phyloP scores from a whole-genome alignment of 1,140 invertebrate genomes.

The Zaprionus tsacasi region DNA sequence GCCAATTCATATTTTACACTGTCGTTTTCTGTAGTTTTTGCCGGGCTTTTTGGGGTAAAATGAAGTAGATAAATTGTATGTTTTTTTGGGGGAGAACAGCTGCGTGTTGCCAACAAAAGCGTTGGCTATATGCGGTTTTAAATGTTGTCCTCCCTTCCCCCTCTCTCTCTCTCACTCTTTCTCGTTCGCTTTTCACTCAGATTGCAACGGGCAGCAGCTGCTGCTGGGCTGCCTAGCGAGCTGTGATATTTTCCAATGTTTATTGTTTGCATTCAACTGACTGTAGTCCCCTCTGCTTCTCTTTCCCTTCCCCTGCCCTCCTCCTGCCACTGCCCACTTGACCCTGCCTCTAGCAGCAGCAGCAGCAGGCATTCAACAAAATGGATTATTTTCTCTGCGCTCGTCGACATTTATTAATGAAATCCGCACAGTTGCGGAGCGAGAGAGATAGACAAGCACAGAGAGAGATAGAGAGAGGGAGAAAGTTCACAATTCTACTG shows the following conservation, averaged over 20 bases:
- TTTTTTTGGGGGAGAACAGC: conserved; percentile 27
- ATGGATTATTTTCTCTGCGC: conserved; percentile 68
- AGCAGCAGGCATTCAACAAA: conserved; percentile 48
- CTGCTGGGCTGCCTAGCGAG: conserved; percentile 60
- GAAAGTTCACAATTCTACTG: neutral
- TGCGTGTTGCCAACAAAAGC: conserved; percentile 70
- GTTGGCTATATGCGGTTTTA: conserved; percentile 62
- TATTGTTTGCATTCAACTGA: conserved; percentile 72
- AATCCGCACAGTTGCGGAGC: conserved; percentile 49
- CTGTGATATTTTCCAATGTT: conserved; percentile 71
- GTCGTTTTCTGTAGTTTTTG: conserved; percentile 14
- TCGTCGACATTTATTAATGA: conserved; percentile 78
- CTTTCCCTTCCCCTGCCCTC: neutral
- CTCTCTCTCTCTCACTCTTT: neutral
- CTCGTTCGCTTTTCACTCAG: conserved; percentile 21
- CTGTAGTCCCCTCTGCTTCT: conserved; percentile 15
- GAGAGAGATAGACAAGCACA: neutral
- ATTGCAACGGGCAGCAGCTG: conserved; percentile 41
- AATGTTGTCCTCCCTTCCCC: conserved; percentile 5
- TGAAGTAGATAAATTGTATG: conserved; percentile 72
- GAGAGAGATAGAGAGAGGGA: conserved; percentile 2
- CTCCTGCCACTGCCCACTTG: neutral
- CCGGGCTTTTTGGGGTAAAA: conserved; percentile 29
- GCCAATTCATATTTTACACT: conserved; percentile 30
- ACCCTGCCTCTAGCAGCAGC: neutral